phyloP scores from a whole-genome alignment of 2,888 invertebrate genomes.

The Pterostichus niger region DNA sequence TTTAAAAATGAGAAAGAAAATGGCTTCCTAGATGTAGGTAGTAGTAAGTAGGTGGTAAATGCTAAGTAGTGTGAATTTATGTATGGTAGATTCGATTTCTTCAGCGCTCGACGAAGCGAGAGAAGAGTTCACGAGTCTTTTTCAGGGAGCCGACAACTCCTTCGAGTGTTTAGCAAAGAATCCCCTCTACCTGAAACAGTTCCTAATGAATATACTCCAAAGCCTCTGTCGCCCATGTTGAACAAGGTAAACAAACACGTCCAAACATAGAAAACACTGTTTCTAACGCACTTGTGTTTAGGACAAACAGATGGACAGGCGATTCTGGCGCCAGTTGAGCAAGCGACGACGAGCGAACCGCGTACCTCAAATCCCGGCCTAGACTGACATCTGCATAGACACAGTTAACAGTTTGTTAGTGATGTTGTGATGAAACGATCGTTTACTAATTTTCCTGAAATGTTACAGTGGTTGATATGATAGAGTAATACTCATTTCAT shows the following conservation, averaged over 20 bases:
- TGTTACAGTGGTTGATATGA: conserved; percentile 58
- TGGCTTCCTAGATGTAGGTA: no score
- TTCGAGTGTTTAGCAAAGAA: conserved; percentile 75
- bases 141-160: conserved; percentile 76
- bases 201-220: conserved; percentile 75
- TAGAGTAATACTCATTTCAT: conserved; percentile 33
- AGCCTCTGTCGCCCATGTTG: conserved; percentile 80
- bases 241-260: conserved; percentile 76
- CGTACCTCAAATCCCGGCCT: conserved; percentile 72
- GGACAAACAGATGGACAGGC: conserved; percentile 88
- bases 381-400: conserved; percentile 56
- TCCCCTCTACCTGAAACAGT: conserved; percentile 74
- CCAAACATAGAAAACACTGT: neutral
- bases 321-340: conserved; percentile 90
- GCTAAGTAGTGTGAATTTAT: neutral
- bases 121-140: conserved; percentile 77
- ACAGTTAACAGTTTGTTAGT: conserved; percentile 5
- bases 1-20: no score
- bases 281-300: conserved; percentile 72
- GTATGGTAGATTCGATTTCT: conserved; percentile 76
- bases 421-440: conserved; percentile 5
- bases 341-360: conserved; percentile 80
- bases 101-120: conserved; percentile 77
- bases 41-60: no score
- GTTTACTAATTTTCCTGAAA: conserved; percentile 49